These are phyloP conservation scores for Stigmatopora argus DNA, from an alignment of 2,113 vertebrate species.

Conservation along the genomic window DNA sequence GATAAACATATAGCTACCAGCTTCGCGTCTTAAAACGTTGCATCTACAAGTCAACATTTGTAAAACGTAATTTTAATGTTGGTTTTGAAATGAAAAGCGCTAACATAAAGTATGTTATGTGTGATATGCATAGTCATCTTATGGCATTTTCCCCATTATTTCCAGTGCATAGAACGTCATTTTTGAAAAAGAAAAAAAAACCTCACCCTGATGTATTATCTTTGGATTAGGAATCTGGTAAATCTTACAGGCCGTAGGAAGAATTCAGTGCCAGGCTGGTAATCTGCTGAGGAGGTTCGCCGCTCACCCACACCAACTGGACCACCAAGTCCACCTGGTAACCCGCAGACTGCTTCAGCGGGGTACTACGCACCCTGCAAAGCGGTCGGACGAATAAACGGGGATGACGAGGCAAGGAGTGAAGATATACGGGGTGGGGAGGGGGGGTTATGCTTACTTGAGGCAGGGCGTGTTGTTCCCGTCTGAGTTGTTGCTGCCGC, in stretches of 20 bases:
- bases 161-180: too few relatives aligned
- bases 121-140: too few relatives aligned
- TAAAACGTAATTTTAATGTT: too few relatives aligned
- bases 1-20: neutral
- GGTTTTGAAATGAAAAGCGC: too few relatives aligned
- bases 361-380: constrained; percentile 86
- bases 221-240: neutral
- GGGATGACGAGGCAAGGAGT: neutral
- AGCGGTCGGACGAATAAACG: neutral
- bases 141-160: too few relatives aligned
- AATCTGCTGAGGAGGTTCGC: constrained; percentile 95
- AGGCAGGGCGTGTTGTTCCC: constrained; percentile 94
- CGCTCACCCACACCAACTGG: constrained; percentile 95
- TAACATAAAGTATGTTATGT: too few relatives aligned
- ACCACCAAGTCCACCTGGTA: constrained; percentile 94
- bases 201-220: neutral
- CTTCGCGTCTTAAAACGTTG: neutral
- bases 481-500: constrained; percentile 93
- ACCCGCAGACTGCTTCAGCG: constrained; percentile 92
- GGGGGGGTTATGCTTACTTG: constrained; percentile 70
- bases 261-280: constrained; percentile 93
- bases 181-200: too few relatives aligned
- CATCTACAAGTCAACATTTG: too few relatives aligned
- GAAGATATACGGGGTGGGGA: neutral
- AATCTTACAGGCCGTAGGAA: constrained; percentile 82